Evolutionary conservation across 53 echinoderm and acorn worm species (phyloP).

Genomic region (Patiria pectinifera): DNA sequence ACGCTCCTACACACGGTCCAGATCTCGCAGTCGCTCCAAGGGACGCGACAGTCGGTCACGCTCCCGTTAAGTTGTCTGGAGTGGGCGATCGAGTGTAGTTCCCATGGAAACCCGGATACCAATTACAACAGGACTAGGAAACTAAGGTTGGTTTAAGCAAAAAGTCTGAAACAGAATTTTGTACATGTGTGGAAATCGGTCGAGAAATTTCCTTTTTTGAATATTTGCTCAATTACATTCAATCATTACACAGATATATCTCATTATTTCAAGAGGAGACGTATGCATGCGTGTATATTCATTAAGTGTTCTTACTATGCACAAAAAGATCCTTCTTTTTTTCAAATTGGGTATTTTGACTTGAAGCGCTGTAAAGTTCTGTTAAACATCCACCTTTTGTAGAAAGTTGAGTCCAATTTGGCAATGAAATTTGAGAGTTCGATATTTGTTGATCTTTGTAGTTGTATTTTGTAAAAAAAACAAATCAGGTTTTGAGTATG

Average conservation of each 20-base stretch:
- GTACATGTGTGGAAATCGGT: background rate
- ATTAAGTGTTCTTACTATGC: background rate
- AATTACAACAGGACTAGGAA: background rate
- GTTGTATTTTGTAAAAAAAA: background rate
- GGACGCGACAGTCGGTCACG: constrained; percentile 44
- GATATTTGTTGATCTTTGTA: background rate
- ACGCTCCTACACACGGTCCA: constrained; percentile 57
- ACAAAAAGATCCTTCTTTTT: background rate
- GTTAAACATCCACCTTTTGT: background rate
- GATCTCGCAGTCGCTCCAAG: constrained; percentile 58
- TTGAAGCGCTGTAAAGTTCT: background rate
- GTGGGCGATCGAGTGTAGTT: background rate
- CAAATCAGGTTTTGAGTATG: background rate
- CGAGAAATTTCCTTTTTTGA: background rate
- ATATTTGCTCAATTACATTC: background rate
- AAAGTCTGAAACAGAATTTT: background rate
- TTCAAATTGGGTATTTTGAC: background rate
- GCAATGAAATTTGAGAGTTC: background rate
- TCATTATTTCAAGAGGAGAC: background rate
- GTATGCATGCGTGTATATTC: background rate
- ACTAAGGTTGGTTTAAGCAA: constrained; percentile 37
- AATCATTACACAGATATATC: background rate
- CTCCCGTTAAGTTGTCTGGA: constrained; percentile 20
- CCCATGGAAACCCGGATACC: background rate
- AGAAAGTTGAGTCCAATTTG: background rate